phyloP scores from a whole-genome alignment of 2,113 vertebrate genomes.

The Delphinus delphis region DNA sequence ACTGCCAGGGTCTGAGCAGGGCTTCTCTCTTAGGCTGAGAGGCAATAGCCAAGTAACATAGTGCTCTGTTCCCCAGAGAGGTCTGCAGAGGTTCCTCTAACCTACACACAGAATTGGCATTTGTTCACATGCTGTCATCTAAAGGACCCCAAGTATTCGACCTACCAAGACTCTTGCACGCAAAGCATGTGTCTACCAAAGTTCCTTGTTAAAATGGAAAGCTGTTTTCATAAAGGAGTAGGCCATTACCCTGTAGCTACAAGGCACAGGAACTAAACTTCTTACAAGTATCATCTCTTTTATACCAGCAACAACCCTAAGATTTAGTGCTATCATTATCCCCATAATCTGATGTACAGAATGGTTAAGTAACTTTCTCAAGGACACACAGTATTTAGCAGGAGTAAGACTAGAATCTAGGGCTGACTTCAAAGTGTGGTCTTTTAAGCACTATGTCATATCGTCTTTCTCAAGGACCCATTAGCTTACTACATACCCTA shows the following conservation, averaged over 20 bases:
- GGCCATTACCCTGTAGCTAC: neutral
- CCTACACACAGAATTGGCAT: neutral
- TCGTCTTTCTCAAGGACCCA: neutral
- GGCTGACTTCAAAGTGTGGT: neutral
- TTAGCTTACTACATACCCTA: neutral
- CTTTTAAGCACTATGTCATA: neutral
- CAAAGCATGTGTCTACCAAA: neutral
- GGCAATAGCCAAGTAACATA: neutral
- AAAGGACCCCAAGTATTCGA: neutral
- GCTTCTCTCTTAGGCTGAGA: neutral
- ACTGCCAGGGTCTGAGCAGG: neutral
- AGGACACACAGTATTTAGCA: neutral
- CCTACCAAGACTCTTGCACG: neutral
- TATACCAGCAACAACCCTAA: neutral
- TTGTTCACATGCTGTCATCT: neutral
- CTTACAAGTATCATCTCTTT: neutral
- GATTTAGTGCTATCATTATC: neutral
- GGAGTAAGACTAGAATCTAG: neutral
- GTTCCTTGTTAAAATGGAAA: neutral
- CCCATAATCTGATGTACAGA: neutral
- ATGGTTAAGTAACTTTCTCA: slow-evolving; percentile 15
- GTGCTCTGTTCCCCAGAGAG: neutral
- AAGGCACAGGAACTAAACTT: neutral
- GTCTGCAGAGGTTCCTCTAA: neutral
- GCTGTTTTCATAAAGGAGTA: neutral